Percentiles rank a stretch among this genome's conserved stretches.
Evolutionary conservation across 2,797 vertebrate genomes (phyloP).

Genomic region (Lindbergichthys nudifrons): DNA sequence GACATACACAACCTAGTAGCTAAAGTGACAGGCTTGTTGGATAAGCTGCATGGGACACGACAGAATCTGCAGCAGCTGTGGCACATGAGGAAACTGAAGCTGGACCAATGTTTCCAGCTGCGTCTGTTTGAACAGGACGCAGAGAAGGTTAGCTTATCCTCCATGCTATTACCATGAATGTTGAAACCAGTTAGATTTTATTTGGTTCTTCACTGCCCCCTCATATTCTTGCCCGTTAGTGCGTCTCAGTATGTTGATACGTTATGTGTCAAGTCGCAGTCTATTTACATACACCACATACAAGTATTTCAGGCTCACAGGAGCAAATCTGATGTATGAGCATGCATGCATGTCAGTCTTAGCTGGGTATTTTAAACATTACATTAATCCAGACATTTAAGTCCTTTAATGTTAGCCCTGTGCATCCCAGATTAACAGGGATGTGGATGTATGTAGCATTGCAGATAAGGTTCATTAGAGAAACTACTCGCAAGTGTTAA

Average conservation of each 20-base stretch:
- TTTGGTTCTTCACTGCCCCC: not conserved
- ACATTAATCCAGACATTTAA: conserved; percentile 44
- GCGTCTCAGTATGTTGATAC: conserved; percentile 4
- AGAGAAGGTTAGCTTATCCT: conserved; percentile 88
- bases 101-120: conserved; percentile 98
- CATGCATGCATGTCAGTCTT: conserved; percentile 26
- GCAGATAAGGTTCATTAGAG: conserved; percentile 4
- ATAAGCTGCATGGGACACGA: conserved; percentile 93
- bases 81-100: conserved; percentile 92
- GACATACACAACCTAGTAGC: conserved; percentile 94
- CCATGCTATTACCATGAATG: not conserved
- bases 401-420: conserved; percentile 26
- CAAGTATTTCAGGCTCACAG: conserved; percentile 7
- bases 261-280: not conserved
- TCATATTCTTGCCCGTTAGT: not conserved
- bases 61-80: conserved; percentile 98
- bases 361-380: conserved; percentile 30
- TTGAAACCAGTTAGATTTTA: not conserved
- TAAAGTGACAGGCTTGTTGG: conserved; percentile 93
- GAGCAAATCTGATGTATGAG: conserved; percentile 20
- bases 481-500: not conserved
- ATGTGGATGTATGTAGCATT: conserved; percentile 14
- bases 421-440: conserved; percentile 27
- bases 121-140: conserved; percentile 97
- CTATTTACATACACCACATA: not conserved